Evolutionary conservation across 2,888 invertebrate genomes (phyloP).

Genomic region (Tineola bisselliella): DNA sequence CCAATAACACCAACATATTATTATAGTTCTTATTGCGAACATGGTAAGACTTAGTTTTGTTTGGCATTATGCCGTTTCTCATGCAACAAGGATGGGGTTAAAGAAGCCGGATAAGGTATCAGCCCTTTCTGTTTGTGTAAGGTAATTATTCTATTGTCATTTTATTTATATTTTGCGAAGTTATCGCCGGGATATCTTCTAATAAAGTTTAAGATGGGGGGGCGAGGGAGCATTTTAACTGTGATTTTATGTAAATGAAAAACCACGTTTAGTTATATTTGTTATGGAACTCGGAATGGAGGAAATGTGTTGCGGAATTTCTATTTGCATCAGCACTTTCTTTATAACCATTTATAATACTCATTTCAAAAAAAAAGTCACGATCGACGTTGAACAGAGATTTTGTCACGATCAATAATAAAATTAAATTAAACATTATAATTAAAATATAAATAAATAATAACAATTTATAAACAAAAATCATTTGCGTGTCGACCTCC

Average conservation of each 20-base stretch:
- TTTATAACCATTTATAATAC: too few species aligned
- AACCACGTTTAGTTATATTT: slow-evolving; percentile 30
- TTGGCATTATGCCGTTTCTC: slow-evolving; percentile 7
- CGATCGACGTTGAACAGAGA: too few species aligned
- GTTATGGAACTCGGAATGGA: slow-evolving; percentile 1
- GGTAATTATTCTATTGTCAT: slow-evolving; percentile 59
- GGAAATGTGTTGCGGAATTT: slow-evolving; percentile 21
- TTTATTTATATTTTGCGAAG: slow-evolving; percentile 59
- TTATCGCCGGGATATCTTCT: slow-evolving; percentile 53
- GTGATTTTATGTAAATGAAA: slow-evolving; percentile 58
- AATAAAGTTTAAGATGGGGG: slow-evolving; percentile 49
- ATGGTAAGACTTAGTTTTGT: background rate
- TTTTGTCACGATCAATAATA: too few species aligned
- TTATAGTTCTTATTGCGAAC: background rate
- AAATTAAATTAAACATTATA: too few species aligned
- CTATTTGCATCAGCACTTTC: slow-evolving; percentile 31
- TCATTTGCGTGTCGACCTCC: too few species aligned
- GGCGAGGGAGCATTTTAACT: slow-evolving; percentile 46
- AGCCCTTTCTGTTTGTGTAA: slow-evolving; percentile 33
- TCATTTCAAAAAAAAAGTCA: too few species aligned
- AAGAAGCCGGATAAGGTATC: slow-evolving; percentile 16
- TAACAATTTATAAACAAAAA: too few species aligned
- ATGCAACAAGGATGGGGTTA: slow-evolving; percentile 14
- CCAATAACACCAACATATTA: background rate
- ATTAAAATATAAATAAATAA: too few species aligned